These are phyloP conservation scores for Drymonia ruficornis DNA, from an alignment of 2,888 invertebrate species.

Conservation along the genomic window DNA sequence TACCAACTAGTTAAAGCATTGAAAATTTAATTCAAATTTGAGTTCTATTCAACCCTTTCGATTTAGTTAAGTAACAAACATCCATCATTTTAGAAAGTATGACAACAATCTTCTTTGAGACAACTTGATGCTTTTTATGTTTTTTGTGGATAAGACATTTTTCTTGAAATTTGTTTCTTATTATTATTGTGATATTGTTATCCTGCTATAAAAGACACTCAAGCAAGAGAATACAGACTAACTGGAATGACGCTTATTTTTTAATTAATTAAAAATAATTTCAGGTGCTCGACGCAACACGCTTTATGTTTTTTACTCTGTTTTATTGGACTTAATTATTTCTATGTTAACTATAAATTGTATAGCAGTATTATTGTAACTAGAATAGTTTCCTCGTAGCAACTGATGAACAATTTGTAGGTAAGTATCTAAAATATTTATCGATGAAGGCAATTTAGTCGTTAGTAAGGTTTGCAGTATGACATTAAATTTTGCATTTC, in stretches of 20 bases:
- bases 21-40: too few species aligned
- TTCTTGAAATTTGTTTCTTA: too few species aligned
- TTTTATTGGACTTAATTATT: conserved; percentile 26
- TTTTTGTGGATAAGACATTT: too few species aligned
- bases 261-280: background rate
- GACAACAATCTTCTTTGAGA: too few species aligned
- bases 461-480: background rate
- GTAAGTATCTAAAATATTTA: conserved; percentile 8
- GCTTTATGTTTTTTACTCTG: conserved; percentile 10
- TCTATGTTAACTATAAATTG: conserved; percentile 18
- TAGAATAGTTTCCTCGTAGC: conserved; percentile 23
- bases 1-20: too few species aligned
- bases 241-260: background rate
- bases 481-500: conserved; percentile 7
- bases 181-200: background rate
- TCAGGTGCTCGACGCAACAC: background rate
- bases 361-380: conserved; percentile 35
- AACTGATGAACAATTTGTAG: conserved; percentile 26
- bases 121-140: too few species aligned
- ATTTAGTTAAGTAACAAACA: too few species aligned
- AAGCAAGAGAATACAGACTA: conserved; percentile 1
- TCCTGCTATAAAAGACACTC: background rate
- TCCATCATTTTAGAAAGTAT: too few species aligned
- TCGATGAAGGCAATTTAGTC: background rate
- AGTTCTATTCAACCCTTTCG: too few species aligned